Conservation (phyloP, 2,113 vertebrate species). For the Calidris pugnax region DNA sequence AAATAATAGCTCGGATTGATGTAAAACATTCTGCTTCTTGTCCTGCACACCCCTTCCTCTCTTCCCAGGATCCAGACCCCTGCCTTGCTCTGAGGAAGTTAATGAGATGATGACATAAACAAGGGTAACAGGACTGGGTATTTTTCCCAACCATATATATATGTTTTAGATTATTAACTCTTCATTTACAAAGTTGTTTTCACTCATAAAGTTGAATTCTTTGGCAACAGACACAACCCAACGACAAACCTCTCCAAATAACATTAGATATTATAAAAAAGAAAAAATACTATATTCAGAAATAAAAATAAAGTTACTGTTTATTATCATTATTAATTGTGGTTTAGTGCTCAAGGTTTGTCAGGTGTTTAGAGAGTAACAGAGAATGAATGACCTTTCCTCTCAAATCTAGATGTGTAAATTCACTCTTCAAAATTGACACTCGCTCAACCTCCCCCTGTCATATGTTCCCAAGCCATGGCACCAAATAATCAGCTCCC, state of each 20-base stretch:
- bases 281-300: neutral
- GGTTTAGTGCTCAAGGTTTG: neutral
- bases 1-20: neutral
- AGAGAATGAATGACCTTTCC: neutral
- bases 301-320: neutral
- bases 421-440: neutral
- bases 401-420: neutral
- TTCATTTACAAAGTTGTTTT: neutral
- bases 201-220: neutral
- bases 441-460: rapidly evolving
- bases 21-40: conserved; percentile 22
- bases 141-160: neutral
- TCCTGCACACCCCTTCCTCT: neutral
- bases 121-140: neutral
- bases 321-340: neutral
- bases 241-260: neutral
- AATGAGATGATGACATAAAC: neutral
- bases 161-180: neutral
- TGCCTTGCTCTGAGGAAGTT: neutral
- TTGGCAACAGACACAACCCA: neutral
- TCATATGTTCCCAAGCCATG: neutral
- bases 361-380: neutral
- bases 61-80: neutral
- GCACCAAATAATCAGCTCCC: neutral
- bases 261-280: neutral